phyloP scores from a whole-genome alignment of 2,888 invertebrate species.

The Metacarcinus magister region DNA sequence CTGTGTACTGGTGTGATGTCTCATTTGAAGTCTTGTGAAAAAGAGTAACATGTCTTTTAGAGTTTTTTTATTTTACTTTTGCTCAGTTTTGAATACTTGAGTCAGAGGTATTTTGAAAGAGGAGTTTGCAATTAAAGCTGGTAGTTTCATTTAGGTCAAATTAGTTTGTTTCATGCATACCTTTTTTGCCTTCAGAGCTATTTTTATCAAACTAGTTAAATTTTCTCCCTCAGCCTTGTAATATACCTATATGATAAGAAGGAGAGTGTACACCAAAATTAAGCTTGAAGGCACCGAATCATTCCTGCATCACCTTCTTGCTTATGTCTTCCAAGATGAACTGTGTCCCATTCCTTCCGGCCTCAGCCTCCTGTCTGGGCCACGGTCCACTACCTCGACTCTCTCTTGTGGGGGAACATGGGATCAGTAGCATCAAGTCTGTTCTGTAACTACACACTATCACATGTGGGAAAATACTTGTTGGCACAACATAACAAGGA shows the following conservation, averaged over 20 bases:
- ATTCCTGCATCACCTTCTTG: constrained; percentile 71
- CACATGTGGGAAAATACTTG: neutral
- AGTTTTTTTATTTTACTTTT: constrained; percentile 15
- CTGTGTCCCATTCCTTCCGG: constrained; percentile 62
- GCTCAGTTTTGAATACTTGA: neutral
- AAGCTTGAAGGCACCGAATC: constrained; percentile 64
- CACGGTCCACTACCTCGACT: constrained; percentile 73
- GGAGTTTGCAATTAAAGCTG: neutral
- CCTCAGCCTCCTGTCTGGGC: constrained; percentile 62
- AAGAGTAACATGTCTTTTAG: constrained; percentile 6
- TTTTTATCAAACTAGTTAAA: constrained; percentile 39
- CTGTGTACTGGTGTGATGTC: neutral
- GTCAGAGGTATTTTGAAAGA: constrained; percentile 31
- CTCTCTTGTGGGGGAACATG: neutral
- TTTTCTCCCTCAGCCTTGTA: constrained; percentile 17
- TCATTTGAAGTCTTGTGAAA: neutral
- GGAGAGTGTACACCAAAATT: constrained; percentile 60
- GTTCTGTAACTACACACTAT: constrained; percentile 21
- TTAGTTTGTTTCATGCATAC: constrained; percentile 36
- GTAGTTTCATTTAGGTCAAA: constrained; percentile 34
- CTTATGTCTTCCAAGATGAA: constrained; percentile 76
- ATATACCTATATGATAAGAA: neutral
- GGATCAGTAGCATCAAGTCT: constrained; percentile 31
- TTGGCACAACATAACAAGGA: constrained; percentile 15
- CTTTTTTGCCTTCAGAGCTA: constrained; percentile 51